Conservation (phyloP, 1,140 invertebrate genomes). For the Camponotus pennsylvanicus region DNA sequence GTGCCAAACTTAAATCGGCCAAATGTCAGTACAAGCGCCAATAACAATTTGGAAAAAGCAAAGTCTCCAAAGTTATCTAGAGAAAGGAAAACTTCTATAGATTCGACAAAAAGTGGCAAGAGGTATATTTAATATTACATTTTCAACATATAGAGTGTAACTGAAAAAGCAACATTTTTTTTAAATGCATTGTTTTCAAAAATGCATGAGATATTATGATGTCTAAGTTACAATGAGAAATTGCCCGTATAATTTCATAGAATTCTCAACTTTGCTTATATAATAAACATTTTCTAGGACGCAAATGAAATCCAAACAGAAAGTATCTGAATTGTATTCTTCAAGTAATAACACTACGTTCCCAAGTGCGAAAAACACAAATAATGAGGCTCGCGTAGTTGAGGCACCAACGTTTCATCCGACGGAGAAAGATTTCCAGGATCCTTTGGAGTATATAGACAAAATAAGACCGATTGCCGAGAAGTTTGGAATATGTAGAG, state of each 20-base stretch:
- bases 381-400: slow-evolving; percentile 87
- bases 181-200: too few species aligned
- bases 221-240: too few species aligned
- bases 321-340: slow-evolving; percentile 77
- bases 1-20: slow-evolving; percentile 31
- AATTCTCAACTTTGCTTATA: too few species aligned
- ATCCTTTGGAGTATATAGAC: slow-evolving; percentile 96
- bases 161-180: too few species aligned
- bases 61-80: slow-evolving; percentile 79
- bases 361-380: slow-evolving; percentile 84
- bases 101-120: slow-evolving; percentile 76
- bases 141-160: background rate
- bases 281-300: slow-evolving; percentile 64
- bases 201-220: too few species aligned
- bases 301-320: slow-evolving; percentile 77
- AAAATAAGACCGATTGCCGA: slow-evolving; percentile 93
- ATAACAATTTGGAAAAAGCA: slow-evolving; percentile 70
- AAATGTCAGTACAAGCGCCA: slow-evolving; percentile 32
- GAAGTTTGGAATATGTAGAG: slow-evolving; percentile 95
- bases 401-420: slow-evolving; percentile 95
- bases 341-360: slow-evolving; percentile 87
- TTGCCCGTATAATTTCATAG: too few species aligned
- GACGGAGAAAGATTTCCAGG: slow-evolving; percentile 94
- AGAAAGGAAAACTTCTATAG: slow-evolving; percentile 78
- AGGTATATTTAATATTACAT: slow-evolving; percentile 64